phyloP scores from a whole-genome alignment of 2,113 vertebrate genomes.

The cattle (Bos taurus) region ARS-UCD2.0 NC_037332.1:44574501-44575000 shows the following conservation, averaged over 20 bases:
- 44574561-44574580: slow-evolving; percentile 10
- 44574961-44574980: neutral
- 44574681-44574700: slow-evolving; percentile 10
- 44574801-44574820: neutral
- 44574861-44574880: neutral
- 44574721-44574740: slow-evolving; percentile 37
- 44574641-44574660: slow-evolving; percentile 36
- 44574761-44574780: slow-evolving; percentile 30
- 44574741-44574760: slow-evolving; percentile 44
- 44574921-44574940: neutral
- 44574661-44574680: slow-evolving; percentile 36
- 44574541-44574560: neutral
- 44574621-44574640: slow-evolving; percentile 49
- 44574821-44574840: neutral
- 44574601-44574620: slow-evolving; percentile 45
- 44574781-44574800: slow-evolving; percentile 4
- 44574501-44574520: slow-evolving; percentile 49
- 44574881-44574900: slow-evolving; percentile 9
- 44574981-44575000: slow-evolving; percentile 20
- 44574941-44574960: neutral
- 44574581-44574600: neutral
- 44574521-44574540: slow-evolving; percentile 50
- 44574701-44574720: slow-evolving; percentile 2
- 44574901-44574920: neutral
- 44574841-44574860: slow-evolving; percentile 19